A percentile compares a stretch with the other conserved stretches of the same genome.
These are phyloP conservation scores for Gonatopus flavifemur DNA, from an alignment of 1,140 invertebrate species.

Conservation along the genomic window DNA sequence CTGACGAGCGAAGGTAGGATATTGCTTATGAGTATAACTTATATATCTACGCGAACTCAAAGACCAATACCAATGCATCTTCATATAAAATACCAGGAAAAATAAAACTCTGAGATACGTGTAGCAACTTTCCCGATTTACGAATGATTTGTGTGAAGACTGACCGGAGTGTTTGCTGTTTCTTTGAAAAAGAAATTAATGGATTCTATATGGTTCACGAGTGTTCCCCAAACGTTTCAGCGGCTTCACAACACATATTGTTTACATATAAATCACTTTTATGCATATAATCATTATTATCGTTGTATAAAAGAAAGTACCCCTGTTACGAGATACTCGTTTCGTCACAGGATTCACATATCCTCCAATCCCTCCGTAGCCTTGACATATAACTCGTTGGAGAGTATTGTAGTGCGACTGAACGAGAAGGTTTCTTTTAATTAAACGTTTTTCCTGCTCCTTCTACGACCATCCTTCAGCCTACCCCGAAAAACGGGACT, in stretches of 20 bases:
- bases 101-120: conserved; percentile 28
- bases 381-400: conserved; percentile 27
- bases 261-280: too few relatives aligned
- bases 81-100: conserved; percentile 5
- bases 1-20: conserved; percentile 37
- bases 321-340: too few relatives aligned
- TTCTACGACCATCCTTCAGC: conserved; percentile 16
- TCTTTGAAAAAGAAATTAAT: background rate
- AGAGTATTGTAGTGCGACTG: conserved; percentile 31
- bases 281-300: too few relatives aligned
- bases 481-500: conserved; percentile 42
- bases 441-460: conserved; percentile 42
- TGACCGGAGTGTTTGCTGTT: conserved; percentile 11
- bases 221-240: too few relatives aligned
- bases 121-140: conserved; percentile 48
- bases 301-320: too few relatives aligned
- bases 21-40: background rate
- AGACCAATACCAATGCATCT: background rate
- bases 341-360: too few relatives aligned
- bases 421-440: conserved; percentile 57
- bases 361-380: conserved; percentile 24
- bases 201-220: background rate
- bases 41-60: background rate
- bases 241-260: too few relatives aligned
- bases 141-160: conserved; percentile 43